Percentiles rank a stretch among this genome's conserved stretches.
These are phyloP conservation scores for Andrena dorsata DNA, from an alignment of 2,888 invertebrate genomes.

Conservation along the genomic window DNA sequence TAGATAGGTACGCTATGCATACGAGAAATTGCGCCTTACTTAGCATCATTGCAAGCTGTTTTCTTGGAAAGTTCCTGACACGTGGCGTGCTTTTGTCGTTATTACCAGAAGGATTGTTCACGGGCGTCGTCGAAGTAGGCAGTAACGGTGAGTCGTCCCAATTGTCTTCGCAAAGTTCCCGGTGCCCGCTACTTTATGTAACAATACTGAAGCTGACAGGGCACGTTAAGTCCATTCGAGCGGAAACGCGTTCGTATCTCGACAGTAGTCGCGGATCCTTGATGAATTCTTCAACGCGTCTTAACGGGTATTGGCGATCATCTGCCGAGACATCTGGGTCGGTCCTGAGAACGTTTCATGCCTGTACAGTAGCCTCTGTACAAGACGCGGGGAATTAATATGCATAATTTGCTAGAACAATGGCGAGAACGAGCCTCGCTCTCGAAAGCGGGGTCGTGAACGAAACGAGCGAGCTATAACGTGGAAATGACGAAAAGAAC, in stretches of 20 bases:
- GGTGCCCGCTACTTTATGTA: not conserved
- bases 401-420: slow-evolving; percentile 76
- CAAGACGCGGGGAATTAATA: slow-evolving; percentile 69
- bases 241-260: slow-evolving; percentile 18
- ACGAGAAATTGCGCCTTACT: too few relatives aligned
- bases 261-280: slow-evolving; percentile 6
- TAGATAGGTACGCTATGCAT: not conserved
- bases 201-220: not conserved
- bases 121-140: not conserved
- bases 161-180: not conserved
- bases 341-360: slow-evolving; percentile 69
- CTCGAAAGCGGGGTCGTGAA: slow-evolving; percentile 71
- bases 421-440: slow-evolving; percentile 73
- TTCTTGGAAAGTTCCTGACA: not conserved
- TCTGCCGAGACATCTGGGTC: slow-evolving; percentile 64
- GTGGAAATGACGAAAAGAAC: slow-evolving; percentile 69
- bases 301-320: slow-evolving; percentile 67
- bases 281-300: slow-evolving; percentile 31
- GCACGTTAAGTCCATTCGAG: not conserved
- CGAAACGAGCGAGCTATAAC: slow-evolving; percentile 58
- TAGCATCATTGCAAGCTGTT: not conserved
- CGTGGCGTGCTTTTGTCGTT: not conserved
- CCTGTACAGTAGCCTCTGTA: slow-evolving; percentile 56
- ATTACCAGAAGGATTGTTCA: not conserved
- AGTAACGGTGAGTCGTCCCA: not conserved